Percentiles rank a stretch among this genome's conserved stretches.
These are phyloP conservation scores for Aldrovandia affinis DNA, from an alignment of 2,797 vertebrate genomes.

Conservation along the genomic window DNA sequence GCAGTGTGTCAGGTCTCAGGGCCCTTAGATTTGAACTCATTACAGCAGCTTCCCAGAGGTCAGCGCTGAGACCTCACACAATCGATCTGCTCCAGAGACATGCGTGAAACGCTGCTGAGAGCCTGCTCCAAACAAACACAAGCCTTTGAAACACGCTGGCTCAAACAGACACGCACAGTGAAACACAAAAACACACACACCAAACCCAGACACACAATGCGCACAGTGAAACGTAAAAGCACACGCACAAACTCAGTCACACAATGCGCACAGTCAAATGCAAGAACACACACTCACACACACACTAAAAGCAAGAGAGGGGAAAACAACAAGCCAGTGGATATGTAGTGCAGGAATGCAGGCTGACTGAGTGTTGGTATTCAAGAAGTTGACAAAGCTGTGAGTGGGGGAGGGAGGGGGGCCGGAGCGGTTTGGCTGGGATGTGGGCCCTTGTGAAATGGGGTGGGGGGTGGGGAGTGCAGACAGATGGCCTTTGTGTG, in stretches of 20 bases:
- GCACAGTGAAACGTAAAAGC: slow-evolving; percentile 35
- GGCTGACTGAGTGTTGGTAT: too few relatives aligned
- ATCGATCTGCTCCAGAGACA: slow-evolving; percentile 68
- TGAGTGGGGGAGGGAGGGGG: not conserved
- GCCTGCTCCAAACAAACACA: slow-evolving; percentile 34
- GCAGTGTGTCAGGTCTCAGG: slow-evolving; percentile 67
- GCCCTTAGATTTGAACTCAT: slow-evolving; percentile 74
- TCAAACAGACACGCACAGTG: too few relatives aligned
- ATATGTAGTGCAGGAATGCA: not conserved
- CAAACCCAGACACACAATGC: slow-evolving; percentile 31
- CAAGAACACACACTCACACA: slow-evolving; percentile 16
- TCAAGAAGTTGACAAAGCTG: not conserved
- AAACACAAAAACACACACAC: slow-evolving; percentile 47
- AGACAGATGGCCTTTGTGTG: slow-evolving; percentile 8
- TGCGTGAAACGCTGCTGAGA: slow-evolving; percentile 61
- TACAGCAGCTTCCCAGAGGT: slow-evolving; percentile 74
- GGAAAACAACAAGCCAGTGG: not conserved
- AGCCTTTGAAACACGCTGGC: not conserved
- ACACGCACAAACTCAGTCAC: slow-evolving; percentile 27
- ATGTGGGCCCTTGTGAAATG: not conserved
- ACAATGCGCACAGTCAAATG: slow-evolving; percentile 31
- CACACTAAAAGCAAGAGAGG: not conserved
- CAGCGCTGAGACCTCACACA: slow-evolving; percentile 67
- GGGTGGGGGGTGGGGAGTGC: not conserved
- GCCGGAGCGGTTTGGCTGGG: not conserved